Conservation (phyloP, 2,888 invertebrate genomes). For the Drosophila setosimentum region DNA sequence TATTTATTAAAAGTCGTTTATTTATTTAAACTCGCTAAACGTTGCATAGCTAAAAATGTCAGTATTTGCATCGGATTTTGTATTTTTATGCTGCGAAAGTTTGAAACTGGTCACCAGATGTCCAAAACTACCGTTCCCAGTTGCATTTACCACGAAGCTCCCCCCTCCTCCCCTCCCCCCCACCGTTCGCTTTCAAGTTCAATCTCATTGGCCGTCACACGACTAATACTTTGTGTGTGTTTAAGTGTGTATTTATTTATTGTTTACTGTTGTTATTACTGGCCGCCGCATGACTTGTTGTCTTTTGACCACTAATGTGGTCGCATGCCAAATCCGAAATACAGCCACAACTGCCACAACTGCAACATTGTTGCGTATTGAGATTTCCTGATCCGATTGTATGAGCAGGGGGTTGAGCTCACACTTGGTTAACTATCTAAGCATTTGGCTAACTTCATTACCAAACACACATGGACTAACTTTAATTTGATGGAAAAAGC, state of each 20-base stretch:
- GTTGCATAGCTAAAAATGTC: too few relatives aligned
- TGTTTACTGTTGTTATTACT: too few relatives aligned
- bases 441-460: constrained; percentile 34
- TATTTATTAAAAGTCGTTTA: too few relatives aligned
- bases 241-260: constrained; percentile 4
- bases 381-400: constrained; percentile 52
- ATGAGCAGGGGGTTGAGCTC: not conserved
- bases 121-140: not conserved
- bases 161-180: too few relatives aligned
- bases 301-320: constrained; percentile 19
- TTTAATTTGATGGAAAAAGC: constrained; percentile 12
- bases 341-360: not conserved
- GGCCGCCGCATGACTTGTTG: constrained; percentile 22
- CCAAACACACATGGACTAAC: constrained; percentile 14
- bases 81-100: constrained; percentile 27
- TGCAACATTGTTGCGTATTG: constrained; percentile 31
- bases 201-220: constrained; percentile 71
- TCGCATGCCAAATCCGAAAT: not conserved
- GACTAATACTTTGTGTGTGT: constrained; percentile 1
- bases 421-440: constrained; percentile 20
- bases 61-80: too few relatives aligned
- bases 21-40: too few relatives aligned
- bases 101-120: constrained; percentile 18
- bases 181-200: constrained; percentile 55
- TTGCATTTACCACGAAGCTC: not conserved